Evolutionary conservation across 2,888 invertebrate genomes (phyloP).

Genomic region (Drosophila robusta): DNA sequence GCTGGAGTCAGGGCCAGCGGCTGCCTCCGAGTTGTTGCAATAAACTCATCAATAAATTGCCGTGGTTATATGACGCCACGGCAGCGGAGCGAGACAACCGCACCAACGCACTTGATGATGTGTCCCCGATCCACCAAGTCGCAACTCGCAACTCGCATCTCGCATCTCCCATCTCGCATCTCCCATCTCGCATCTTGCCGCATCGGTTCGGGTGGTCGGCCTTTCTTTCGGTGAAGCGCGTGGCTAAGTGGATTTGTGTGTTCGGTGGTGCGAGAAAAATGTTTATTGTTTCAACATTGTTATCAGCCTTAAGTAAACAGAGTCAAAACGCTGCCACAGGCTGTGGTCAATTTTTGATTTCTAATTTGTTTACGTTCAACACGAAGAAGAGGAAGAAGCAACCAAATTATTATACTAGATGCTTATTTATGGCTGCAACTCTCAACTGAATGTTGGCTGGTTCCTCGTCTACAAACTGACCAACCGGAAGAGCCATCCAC

Average conservation of each 20-base stretch:
- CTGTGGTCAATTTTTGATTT: conserved; percentile 78
- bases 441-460: conserved; percentile 62
- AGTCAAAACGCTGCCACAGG: conserved; percentile 29
- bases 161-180: conserved; percentile 6
- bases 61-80: conserved; percentile 54
- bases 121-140: conserved; percentile 30
- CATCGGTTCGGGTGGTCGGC: conserved; percentile 56
- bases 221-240: conserved; percentile 58
- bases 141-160: not conserved
- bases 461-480: conserved; percentile 27
- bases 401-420: conserved; percentile 64
- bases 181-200: no score
- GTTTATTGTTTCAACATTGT: conserved; percentile 85
- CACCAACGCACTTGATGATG: conserved; percentile 64
- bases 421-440: conserved; percentile 71
- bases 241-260: conserved; percentile 84
- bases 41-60: conserved; percentile 85
- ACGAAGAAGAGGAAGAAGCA: conserved; percentile 25
- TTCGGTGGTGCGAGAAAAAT: conserved; percentile 83
- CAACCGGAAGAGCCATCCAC: conserved; percentile 62
- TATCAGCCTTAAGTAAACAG: conserved; percentile 83
- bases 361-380: conserved; percentile 78
- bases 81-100: conserved; percentile 12
- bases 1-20: conserved; percentile 14
- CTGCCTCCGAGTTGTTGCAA: conserved; percentile 63